Evolutionary conservation across 2,888 invertebrate species (phyloP).

Genomic region (Drosophila mettleri): DNA sequence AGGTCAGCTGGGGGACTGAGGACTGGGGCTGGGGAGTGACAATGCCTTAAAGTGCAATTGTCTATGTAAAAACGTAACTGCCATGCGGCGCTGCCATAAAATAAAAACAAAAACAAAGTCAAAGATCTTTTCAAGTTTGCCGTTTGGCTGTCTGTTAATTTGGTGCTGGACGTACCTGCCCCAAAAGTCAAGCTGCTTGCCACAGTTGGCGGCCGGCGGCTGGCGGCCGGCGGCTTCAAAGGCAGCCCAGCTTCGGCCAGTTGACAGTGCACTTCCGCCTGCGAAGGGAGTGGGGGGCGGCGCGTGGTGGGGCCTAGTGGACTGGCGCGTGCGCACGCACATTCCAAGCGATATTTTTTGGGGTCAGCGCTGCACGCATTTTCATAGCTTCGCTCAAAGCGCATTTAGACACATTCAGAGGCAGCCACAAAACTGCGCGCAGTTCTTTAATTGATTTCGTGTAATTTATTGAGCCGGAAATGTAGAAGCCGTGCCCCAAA

Average conservation of each 20-base stretch:
- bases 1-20: constrained; percentile 49
- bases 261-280: constrained; percentile 74
- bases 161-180: constrained; percentile 62
- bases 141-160: constrained; percentile 56
- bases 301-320: background rate
- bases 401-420: constrained; percentile 56
- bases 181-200: constrained; percentile 42
- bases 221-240: constrained; percentile 43
- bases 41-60: constrained; percentile 63
- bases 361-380: constrained; percentile 50
- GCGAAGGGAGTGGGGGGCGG: no score
- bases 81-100: constrained; percentile 32
- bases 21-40: background rate
- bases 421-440: constrained; percentile 22
- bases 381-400: constrained; percentile 54
- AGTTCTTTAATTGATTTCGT: constrained; percentile 13
- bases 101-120: background rate
- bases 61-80: constrained; percentile 45
- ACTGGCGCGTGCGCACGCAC: constrained; percentile 66
- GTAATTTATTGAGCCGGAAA: constrained; percentile 71
- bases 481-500: constrained; percentile 25
- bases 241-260: constrained; percentile 26
- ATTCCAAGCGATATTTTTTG: constrained; percentile 44
- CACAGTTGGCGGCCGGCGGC: background rate
- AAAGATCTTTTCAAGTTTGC: constrained; percentile 67